phyloP scores from a whole-genome alignment of 1,140 invertebrate species.

The Penaeus indicus region DNA sequence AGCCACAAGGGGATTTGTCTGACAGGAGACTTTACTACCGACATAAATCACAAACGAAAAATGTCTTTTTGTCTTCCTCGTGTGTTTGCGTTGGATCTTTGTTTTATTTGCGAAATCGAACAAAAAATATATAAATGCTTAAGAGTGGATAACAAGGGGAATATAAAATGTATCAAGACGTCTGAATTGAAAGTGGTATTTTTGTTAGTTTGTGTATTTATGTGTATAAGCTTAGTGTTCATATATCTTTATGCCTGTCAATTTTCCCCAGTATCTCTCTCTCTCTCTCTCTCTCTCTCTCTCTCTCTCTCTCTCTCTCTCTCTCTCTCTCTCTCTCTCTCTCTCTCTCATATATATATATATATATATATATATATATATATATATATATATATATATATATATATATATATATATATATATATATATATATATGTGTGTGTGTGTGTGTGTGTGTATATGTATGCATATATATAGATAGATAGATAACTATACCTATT shows the following conservation, averaged over 20 bases:
- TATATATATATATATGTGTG: conserved; percentile 8
- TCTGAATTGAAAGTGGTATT: too few relatives aligned
- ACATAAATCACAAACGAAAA: too few relatives aligned
- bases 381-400: conserved; percentile 4
- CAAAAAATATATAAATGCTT: too few relatives aligned
- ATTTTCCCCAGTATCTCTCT: neutral
- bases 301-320: conserved; percentile 19
- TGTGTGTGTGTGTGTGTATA: conserved; percentile 5
- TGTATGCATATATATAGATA: neutral
- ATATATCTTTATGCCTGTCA: neutral
- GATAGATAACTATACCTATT: neutral
- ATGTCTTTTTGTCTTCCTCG: too few relatives aligned
- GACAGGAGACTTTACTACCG: too few relatives aligned
- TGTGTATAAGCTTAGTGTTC: too few relatives aligned
- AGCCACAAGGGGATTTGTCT: too few relatives aligned
- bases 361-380: conserved; percentile 28
- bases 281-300: conserved; percentile 16
- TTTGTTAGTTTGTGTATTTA: too few relatives aligned
- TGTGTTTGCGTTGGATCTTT: too few relatives aligned
- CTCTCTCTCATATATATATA: neutral
- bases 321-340: conserved; percentile 15
- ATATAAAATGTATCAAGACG: too few relatives aligned
- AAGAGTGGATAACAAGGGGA: too few relatives aligned
- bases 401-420: neutral
- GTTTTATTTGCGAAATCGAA: too few relatives aligned